Conservation (phyloP, 2,797 vertebrate species). For the Hypotaenidia philippensis region DNA sequence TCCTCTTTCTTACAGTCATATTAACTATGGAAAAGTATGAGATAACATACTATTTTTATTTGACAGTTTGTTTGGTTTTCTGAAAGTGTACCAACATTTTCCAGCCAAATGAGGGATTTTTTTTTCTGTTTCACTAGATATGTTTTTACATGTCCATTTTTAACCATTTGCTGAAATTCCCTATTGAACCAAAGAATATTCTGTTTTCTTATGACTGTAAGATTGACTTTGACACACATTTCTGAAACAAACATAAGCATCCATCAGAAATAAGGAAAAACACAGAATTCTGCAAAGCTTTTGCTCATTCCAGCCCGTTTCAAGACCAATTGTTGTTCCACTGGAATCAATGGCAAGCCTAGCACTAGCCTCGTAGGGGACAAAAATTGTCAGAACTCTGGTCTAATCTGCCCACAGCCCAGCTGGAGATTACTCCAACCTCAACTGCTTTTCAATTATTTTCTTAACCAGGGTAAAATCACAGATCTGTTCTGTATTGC, state of each 20-base stretch:
- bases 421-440: not conserved
- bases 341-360: not conserved
- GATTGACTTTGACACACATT: not conserved
- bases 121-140: not conserved
- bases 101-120: not conserved
- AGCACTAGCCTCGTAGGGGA: rapidly evolving
- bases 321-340: not conserved
- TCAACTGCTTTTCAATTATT: not conserved
- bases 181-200: not conserved
- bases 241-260: not conserved
- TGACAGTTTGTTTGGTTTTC: not conserved
- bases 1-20: not conserved
- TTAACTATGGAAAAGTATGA: not conserved
- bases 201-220: not conserved
- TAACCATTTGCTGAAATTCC: not conserved
- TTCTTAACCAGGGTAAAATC: not conserved
- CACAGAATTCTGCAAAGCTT: not conserved
- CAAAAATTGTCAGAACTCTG: not conserved
- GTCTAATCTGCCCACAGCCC: not conserved
- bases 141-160: not conserved
- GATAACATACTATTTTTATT: not conserved
- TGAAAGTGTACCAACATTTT: not conserved
- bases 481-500: not conserved
- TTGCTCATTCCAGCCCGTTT: not conserved
- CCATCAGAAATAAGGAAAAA: not conserved